These are phyloP conservation scores for Trematomus loennbergii DNA, from an alignment of 2,113 vertebrate genomes.

Conservation along the genomic window DNA sequence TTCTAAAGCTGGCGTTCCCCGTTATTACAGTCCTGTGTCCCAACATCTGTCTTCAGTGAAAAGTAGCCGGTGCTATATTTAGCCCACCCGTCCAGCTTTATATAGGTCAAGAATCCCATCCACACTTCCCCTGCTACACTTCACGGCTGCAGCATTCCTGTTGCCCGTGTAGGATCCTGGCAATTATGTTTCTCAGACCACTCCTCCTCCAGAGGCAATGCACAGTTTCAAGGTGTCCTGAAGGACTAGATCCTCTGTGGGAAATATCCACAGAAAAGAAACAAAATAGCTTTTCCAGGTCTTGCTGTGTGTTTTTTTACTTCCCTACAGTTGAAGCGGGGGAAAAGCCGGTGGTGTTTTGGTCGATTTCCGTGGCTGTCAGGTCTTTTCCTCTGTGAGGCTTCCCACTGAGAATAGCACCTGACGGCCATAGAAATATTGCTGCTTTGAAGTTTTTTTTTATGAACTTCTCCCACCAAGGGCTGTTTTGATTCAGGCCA, in stretches of 20 bases:
- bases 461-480: slow-evolving; percentile 47
- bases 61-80: slow-evolving; percentile 75
- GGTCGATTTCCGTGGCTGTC: slow-evolving; percentile 49
- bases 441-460: slow-evolving; percentile 52
- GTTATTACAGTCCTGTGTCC: slow-evolving; percentile 58
- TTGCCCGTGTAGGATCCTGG: slow-evolving; percentile 25
- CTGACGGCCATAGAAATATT: slow-evolving; percentile 22
- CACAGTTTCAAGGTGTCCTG: background rate
- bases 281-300: slow-evolving; percentile 8
- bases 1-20: slow-evolving; percentile 38
- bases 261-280: slow-evolving; percentile 17
- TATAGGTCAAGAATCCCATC: slow-evolving; percentile 79
- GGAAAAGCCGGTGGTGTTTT: slow-evolving; percentile 32
- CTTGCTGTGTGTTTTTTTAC: slow-evolving; percentile 39
- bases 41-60: slow-evolving; percentile 78
- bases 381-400: slow-evolving; percentile 52
- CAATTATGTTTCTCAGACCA: slow-evolving; percentile 38
- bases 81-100: slow-evolving; percentile 69
- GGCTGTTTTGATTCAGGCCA: slow-evolving; percentile 28
- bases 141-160: slow-evolving; percentile 28
- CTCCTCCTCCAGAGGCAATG: slow-evolving; percentile 11
- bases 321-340: slow-evolving; percentile 30
- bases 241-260: slow-evolving; percentile 13
- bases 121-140: slow-evolving; percentile 49
- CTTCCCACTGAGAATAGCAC: slow-evolving; percentile 27